phyloP scores from a whole-genome alignment of 1,140 invertebrate species.

The Hermetia illucens region DNA sequence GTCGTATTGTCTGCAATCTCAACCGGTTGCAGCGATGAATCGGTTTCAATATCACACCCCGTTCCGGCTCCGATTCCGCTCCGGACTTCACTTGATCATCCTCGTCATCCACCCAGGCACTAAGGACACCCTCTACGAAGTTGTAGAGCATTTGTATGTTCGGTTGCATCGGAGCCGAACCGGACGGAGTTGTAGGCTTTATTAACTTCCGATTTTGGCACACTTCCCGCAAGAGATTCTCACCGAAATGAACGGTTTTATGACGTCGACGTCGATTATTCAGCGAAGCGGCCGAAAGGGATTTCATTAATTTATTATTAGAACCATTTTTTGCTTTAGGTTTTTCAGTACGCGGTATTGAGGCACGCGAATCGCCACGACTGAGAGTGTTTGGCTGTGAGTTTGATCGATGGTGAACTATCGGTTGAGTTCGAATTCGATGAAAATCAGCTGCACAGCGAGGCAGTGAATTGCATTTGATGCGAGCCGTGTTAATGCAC shows the following conservation, averaged over 20 bases:
- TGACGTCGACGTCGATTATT: conserved; percentile 46
- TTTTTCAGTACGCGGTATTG: conserved; percentile 6
- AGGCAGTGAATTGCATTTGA: conserved; percentile 32
- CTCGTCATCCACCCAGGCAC: conserved; percentile 52
- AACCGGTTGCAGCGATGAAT: conserved; percentile 48
- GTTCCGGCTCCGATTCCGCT: conserved; percentile 46
- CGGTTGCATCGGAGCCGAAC: conserved; percentile 37
- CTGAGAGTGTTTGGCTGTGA: conserved; percentile 28
- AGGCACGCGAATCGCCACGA: conserved; percentile 23
- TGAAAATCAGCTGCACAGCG: conserved; percentile 29
- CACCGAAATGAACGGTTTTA: conserved; percentile 61
- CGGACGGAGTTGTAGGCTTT: conserved; percentile 25
- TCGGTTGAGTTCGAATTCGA: conserved; percentile 17
- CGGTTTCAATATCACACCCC: conserved; percentile 44
- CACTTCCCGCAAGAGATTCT: conserved; percentile 50
- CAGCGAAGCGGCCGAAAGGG: conserved; percentile 33
- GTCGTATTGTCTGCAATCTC: conserved; percentile 43
- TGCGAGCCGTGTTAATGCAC: conserved; percentile 29
- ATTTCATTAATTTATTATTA: conserved; percentile 21
- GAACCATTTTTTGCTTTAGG: conserved; percentile 10
- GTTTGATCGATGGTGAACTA: conserved; percentile 23
- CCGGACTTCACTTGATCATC: conserved; percentile 43
- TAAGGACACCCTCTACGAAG: conserved; percentile 54
- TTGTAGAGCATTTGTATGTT: conserved; percentile 64
- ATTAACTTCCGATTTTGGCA: conserved; percentile 41